Conservation (phyloP, 2,113 vertebrate genomes). For the Chamaea fasciata region DNA sequence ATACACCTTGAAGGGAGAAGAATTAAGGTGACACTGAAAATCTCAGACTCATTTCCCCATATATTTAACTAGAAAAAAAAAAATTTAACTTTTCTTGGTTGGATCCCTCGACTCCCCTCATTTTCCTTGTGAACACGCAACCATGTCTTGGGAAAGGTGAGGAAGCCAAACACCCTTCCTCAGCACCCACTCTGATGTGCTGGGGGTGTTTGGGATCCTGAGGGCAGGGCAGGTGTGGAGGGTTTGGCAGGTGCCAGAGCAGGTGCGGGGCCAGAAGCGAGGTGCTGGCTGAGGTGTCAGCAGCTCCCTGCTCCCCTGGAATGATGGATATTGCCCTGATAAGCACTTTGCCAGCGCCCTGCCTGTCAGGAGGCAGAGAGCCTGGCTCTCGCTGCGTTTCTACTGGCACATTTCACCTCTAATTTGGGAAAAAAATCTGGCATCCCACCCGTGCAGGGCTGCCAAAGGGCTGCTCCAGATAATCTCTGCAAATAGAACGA, state of each 20-base stretch:
- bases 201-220: background rate
- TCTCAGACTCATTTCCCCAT: background rate
- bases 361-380: background rate
- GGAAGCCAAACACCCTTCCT: background rate
- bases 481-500: constrained; percentile 35
- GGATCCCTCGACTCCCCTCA: background rate
- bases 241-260: background rate
- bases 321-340: rapidly evolving
- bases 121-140: background rate
- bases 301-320: background rate
- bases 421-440: constrained; percentile 28
- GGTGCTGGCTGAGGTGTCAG: background rate
- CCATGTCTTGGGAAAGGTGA: background rate
- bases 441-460: background rate
- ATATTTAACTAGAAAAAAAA: background rate
- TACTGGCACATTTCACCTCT: constrained; percentile 36
- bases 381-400: background rate
- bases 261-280: background rate
- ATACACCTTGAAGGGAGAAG: background rate
- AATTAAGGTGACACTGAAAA: background rate
- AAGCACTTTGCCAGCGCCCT: background rate
- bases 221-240: background rate
- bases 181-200: background rate
- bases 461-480: constrained; percentile 34
- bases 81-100: background rate